A percentile compares a stretch with the other conserved stretches of the same genome.
Conservation (phyloP, 2,113 vertebrate genomes). For the Labeo rohita region DNA sequence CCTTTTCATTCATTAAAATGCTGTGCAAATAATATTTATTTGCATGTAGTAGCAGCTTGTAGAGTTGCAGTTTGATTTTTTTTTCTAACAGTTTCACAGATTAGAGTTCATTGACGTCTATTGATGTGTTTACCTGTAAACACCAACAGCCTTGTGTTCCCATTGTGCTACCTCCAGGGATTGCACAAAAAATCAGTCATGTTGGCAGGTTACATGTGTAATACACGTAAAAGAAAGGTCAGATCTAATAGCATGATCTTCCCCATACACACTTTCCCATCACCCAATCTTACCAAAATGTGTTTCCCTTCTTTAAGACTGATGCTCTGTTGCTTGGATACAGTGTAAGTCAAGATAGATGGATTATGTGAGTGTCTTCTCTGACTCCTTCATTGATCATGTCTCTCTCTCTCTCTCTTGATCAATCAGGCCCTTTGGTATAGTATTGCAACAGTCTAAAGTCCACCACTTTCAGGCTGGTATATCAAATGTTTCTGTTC, state of each 20-base stretch:
- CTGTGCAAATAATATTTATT: neutral
- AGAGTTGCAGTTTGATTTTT: neutral
- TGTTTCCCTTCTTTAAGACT: constrained; percentile 32
- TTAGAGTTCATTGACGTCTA: constrained; percentile 8
- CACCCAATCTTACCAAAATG: constrained; percentile 23
- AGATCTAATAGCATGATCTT: constrained; percentile 52
- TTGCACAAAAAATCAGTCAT: constrained; percentile 48
- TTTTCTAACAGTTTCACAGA: neutral
- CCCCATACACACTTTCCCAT: constrained; percentile 45
- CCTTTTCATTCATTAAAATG: neutral
- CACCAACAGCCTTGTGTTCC: neutral
- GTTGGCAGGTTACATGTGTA: constrained; percentile 37
- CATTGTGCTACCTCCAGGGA: constrained; percentile 24
- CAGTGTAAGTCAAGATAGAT: constrained; percentile 48
- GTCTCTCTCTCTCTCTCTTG: constrained; percentile 18
- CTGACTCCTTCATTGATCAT: constrained; percentile 57
- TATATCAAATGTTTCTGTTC: neutral
- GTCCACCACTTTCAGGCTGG: constrained; percentile 39
- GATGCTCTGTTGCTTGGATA: constrained; percentile 56
- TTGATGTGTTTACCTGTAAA: constrained; percentile 34
- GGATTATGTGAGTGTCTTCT: constrained; percentile 52
- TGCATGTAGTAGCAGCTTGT: neutral
- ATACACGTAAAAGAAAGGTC: constrained; percentile 27
- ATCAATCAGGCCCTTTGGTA: constrained; percentile 57
- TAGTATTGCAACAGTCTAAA: constrained; percentile 48